Evolutionary conservation across 2,797 vertebrate species (phyloP).

Genomic region (Halcyon smyrnensis): DNA sequence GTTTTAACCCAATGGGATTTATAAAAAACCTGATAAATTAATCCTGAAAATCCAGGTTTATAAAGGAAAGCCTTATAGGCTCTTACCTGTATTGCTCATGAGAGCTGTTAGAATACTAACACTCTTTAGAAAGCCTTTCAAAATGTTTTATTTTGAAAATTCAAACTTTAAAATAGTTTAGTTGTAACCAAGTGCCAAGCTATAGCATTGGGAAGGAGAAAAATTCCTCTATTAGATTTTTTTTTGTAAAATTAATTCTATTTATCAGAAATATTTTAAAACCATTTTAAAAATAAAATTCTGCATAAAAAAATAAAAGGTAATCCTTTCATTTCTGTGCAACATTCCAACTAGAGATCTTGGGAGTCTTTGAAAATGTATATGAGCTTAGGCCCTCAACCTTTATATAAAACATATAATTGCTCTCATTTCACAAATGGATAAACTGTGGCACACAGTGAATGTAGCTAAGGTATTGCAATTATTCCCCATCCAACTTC

Average conservation of each 20-base stretch:
- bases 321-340: not conserved
- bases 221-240: not conserved
- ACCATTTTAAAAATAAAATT: not conserved
- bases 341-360: not conserved
- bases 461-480: not conserved
- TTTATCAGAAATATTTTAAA: not conserved
- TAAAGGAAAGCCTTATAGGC: conserved; percentile 16
- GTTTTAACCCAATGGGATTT: conserved; percentile 61
- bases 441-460: not conserved
- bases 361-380: not conserved
- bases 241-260: not conserved
- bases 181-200: not conserved
- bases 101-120: conserved; percentile 1
- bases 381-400: not conserved
- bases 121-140: not conserved
- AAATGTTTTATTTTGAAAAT: conserved; percentile 21
- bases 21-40: conserved; percentile 60
- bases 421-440: not conserved
- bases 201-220: not conserved
- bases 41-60: conserved; percentile 66
- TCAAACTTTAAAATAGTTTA: not conserved
- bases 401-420: not conserved
- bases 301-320: not conserved
- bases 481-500: not conserved
- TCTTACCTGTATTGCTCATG: conserved; percentile 10